Base-by-base conservation (phyloP, 2,888 invertebrate species). In the Dromius quadrimaculatus region DNA sequence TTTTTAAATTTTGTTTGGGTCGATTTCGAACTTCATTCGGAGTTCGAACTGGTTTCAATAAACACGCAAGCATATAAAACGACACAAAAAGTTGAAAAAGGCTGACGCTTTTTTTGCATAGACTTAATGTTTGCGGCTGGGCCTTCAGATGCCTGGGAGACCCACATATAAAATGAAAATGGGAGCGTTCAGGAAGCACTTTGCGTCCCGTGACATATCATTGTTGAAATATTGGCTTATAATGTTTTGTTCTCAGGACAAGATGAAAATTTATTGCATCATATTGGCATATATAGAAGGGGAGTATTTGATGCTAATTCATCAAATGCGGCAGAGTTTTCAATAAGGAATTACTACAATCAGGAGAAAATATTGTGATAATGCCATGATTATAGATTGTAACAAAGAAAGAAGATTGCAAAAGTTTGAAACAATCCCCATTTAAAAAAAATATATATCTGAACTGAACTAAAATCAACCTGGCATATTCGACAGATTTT, bases 1-100 rank as follows among this genome's bases (percentile, higher is more conserved):
- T 34, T 65, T 65, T 65, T 65, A 65, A 65, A 65, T 65, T 65
- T 65, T 22, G 65, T 65, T 65, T 65, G 65, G 65, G 34, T 65
- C 65, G 65, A 65, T 65, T 47, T 50, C 65, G 65, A 34, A 65
- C 20, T 54, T 23, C 54, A 38, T 54, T 65, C 36, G 20, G 9
- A 54, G 23, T 19, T 11, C 32, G 47, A 15, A 47, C 28, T 34
- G 47, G 47, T 64, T n/a, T 64, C 64, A 64, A 64, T 64, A 64
- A 64, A 62, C 43, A 62, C 17, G 61, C 34, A 45, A 43, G 9
- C 20, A 45, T 47, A 32, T 11, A n/a, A 28, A 13, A n/a, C 17
- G 11, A 9, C 20, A 9, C 15, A 20, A 15, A 23, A 62, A 38
- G 13, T 62, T 62, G 62, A 63, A 63, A 63, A 15, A 20, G 63